Conservation (phyloP, 2,797 vertebrate species). For the Coregonus ussuriensis region DNA sequence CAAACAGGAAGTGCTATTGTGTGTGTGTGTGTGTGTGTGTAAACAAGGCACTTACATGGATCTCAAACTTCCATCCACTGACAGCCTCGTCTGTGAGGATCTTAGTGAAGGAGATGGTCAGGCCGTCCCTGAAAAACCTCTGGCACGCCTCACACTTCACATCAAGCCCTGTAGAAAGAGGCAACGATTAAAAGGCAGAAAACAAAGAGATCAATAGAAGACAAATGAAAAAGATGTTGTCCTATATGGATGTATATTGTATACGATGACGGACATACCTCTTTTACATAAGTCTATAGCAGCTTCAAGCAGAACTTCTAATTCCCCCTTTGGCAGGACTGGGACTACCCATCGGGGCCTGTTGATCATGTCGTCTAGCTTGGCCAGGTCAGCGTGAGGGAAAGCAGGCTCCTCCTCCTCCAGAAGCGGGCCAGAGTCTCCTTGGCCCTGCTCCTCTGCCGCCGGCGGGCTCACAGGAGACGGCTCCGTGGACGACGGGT, state of each 20-base stretch:
- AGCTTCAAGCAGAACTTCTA: conserved; percentile 94
- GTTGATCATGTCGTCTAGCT: conserved; percentile 94
- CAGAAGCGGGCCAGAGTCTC: conserved; percentile 80
- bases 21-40: neutral
- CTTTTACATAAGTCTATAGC: conserved; percentile 94
- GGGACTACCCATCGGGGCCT: conserved; percentile 92
- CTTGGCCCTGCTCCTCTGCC: conserved; percentile 82
- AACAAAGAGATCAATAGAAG: neutral
- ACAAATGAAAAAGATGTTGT: neutral
- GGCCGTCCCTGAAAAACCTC: conserved; percentile 89
- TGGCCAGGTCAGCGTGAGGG: conserved; percentile 89
- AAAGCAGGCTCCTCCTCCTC: conserved; percentile 92
- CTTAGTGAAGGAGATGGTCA: conserved; percentile 92
- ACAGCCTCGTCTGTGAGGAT: conserved; percentile 92
- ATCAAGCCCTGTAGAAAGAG: conserved; percentile 79
- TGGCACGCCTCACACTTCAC: conserved; percentile 92
- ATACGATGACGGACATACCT: conserved; percentile 64
- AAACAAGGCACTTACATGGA: conserved; percentile 80
- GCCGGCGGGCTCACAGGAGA: conserved; percentile 85
- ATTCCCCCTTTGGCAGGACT: conserved; percentile 91
- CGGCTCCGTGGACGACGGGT: conserved; percentile 89
- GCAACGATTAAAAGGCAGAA: too few species aligned
- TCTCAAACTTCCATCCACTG: conserved; percentile 92
- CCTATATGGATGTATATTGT: neutral
- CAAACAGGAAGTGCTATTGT: neutral